phyloP scores from a whole-genome alignment of 2,113 vertebrate genomes.

The Centropus bengalensis region DNA sequence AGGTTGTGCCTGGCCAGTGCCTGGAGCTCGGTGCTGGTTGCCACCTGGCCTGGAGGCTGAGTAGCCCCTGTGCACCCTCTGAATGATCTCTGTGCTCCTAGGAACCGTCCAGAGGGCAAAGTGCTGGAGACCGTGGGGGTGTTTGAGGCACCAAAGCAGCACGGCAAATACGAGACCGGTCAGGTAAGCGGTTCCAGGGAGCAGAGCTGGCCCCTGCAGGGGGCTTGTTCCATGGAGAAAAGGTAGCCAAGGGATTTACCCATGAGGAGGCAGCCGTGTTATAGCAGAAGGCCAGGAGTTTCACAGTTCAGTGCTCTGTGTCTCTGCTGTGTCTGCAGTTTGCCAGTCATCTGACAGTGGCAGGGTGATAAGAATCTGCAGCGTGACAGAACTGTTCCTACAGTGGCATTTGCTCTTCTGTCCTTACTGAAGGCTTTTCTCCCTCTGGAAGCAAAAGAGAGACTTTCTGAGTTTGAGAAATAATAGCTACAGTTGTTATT shows the following conservation, averaged over 20 bases:
- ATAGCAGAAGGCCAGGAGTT: neutral
- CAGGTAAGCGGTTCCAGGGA: conserved; percentile 79
- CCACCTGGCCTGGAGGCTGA: fast-evolving
- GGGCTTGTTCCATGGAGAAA: fast-evolving
- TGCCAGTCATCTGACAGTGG: conserved; percentile 22
- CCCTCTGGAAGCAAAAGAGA: neutral
- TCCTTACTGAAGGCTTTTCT: neutral
- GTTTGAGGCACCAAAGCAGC: conserved; percentile 93
- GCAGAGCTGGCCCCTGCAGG: neutral
- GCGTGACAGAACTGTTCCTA: neutral
- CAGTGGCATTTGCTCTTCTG: neutral
- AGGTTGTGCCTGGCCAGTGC: neutral
- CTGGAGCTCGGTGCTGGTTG: fast-evolving
- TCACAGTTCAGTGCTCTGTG: neutral
- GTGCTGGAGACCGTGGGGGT: conserved; percentile 93
- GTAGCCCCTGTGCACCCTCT: neutral
- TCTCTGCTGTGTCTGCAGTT: conserved; percentile 27
- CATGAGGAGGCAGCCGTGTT: fast-evolving
- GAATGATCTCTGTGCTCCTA: conserved; percentile 44
- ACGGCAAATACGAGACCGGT: conserved; percentile 94
- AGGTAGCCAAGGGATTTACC: fast-evolving
- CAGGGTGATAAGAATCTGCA: conserved; percentile 21
- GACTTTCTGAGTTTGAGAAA: neutral
- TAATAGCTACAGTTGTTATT: neutral
- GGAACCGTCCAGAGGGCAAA: conserved; percentile 93